These are phyloP conservation scores for Eubasilissa splendida DNA, from an alignment of 2,888 invertebrate species.

Conservation along the genomic window DNA sequence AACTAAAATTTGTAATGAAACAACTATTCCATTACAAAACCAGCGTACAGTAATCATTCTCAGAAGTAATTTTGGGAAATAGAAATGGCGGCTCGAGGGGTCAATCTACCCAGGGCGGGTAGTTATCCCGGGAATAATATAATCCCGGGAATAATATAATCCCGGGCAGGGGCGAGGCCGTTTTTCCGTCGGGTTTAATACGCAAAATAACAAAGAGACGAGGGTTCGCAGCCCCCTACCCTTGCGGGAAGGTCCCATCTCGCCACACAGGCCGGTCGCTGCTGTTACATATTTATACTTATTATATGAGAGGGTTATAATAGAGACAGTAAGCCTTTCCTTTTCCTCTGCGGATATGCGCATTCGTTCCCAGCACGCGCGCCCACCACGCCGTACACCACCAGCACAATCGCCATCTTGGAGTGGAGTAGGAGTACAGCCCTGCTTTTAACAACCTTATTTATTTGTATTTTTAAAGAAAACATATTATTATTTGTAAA, in stretches of 20 bases:
- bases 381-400: not conserved
- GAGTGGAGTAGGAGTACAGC: not conserved
- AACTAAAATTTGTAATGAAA: conserved; percentile 15
- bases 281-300: conserved; percentile 58
- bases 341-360: conserved; percentile 55
- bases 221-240: conserved; percentile 54
- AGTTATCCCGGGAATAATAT: conserved; percentile 35
- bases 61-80: conserved; percentile 46
- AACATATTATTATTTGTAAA: too few species aligned
- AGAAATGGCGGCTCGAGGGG: conserved; percentile 33
- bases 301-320: conserved; percentile 56
- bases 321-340: conserved; percentile 55
- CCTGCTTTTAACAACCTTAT: not conserved
- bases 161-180: conserved; percentile 38
- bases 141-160: conserved; percentile 40
- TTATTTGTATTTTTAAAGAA: not conserved
- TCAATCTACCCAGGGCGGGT: conserved; percentile 42
- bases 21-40: conserved; percentile 24
- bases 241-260: conserved; percentile 39
- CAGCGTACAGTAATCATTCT: conserved; percentile 39
- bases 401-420: not conserved
- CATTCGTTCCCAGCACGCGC: conserved; percentile 51
- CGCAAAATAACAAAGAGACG: conserved; percentile 55
- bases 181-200: conserved; percentile 48
- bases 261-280: not conserved